A percentile compares a stretch with the other conserved stretches of the same genome.
Conservation (phyloP, 2,888 invertebrate genomes). For the Bombylius major region DNA sequence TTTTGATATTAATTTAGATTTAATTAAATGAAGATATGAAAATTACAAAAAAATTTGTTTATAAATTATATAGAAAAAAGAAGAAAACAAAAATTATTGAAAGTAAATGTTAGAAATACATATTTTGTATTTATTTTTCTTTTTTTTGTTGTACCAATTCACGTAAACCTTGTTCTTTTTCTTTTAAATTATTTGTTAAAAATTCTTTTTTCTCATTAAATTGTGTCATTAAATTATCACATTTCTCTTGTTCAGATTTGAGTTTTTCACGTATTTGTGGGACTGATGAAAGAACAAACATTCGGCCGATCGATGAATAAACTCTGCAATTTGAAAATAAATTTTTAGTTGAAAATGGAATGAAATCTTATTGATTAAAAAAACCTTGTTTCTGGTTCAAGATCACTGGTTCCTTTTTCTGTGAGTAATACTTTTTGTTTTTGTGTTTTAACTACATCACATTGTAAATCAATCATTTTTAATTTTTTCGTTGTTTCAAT, state of each 20-base stretch:
- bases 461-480: conserved; percentile 60
- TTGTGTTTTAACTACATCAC: conserved; percentile 54
- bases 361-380: background rate
- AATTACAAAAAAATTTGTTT: background rate
- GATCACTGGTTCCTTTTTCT: conserved; percentile 38
- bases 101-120: too few species aligned
- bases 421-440: conserved; percentile 62
- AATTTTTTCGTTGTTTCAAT: conserved; percentile 64
- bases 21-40: conserved; percentile 15
- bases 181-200: conserved; percentile 60
- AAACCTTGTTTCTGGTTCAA: conserved; percentile 32
- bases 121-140: conserved; percentile 19
- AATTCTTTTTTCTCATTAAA: conserved; percentile 61
- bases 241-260: conserved; percentile 42
- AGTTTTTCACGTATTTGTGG: conserved; percentile 48
- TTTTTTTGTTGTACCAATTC: conserved; percentile 62
- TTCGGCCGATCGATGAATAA: conserved; percentile 55
- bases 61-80: too few species aligned
- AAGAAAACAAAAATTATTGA: too few species aligned
- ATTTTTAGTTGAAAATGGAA: background rate
- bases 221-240: conserved; percentile 55
- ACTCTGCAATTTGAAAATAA: conserved; percentile 23
- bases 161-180: conserved; percentile 68
- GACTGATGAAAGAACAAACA: conserved; percentile 60
- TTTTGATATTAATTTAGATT: conserved; percentile 51